Evolutionary conservation across 1,140 invertebrate species (phyloP), one percentile per base, ranked within the genome.

Genomic region (Forficula auricularia): DNA sequence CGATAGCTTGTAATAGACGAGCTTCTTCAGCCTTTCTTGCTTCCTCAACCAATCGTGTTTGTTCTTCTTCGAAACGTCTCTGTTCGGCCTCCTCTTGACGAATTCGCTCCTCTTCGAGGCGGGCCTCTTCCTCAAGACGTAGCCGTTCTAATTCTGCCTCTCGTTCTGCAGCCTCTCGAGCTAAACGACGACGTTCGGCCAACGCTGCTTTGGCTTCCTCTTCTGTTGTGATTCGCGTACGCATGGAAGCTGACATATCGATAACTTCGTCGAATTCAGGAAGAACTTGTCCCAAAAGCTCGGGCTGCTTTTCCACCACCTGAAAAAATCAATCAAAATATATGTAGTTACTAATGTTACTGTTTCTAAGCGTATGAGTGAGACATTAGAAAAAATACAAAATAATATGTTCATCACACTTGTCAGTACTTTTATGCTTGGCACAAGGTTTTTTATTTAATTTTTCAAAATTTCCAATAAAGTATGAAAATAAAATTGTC

Each of bases 181-280:
- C 84, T 34, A 85, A 63, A 48, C 82, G 65, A 52, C 86, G 65
- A 50, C 83, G 71, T 66, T 89, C 86, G 3, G 86, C 85, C 32
- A 91, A 62, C 22, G 84, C 84, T 19, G 84, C 84, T 63, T 87
- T 89, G 13, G 85, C 85, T 65, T 88, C 77, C 61, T 85, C 84
- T 62, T 88, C 85, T 1, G 84, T 87, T 6, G 78, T 82, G 48
- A 89, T 87, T 45, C 75, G 65, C 12, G 64, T 65, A 45, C 77
- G 79, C 73, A 81, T 77, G 4, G 80, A 83, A 41, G 75, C 74
- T 73, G 51, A 1, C 51, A 54, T 40, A 52, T 27, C 22, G 4
- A 27, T 10, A 10, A 10, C 4, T 27, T 27, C 22, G 10, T 27
- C 22, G 22, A 27, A 27, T 27, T 27, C 22, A 6, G 22, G 22